A percentile compares a stretch with the other conserved stretches of the same genome.
Conservation (phyloP, 2,888 invertebrate genomes). For the Corbicula japonica region DNA sequence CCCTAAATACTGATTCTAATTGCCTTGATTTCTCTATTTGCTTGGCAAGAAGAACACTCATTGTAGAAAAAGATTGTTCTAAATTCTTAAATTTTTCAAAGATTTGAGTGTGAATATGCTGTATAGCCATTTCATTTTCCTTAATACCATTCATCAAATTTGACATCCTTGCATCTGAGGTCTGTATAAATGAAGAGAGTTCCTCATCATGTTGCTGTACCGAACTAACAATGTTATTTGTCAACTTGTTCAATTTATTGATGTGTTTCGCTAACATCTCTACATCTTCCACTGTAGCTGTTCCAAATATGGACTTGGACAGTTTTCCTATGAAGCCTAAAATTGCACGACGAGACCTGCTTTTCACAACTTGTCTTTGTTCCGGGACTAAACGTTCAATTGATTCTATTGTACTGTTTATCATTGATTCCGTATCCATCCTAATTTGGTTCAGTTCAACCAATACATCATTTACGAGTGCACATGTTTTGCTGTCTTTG, state of each 20-base stretch:
- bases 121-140: conserved; percentile 38
- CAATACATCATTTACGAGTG: conserved; percentile 15
- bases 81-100: conserved; percentile 10
- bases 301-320: background rate
- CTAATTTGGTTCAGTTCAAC: conserved; percentile 22
- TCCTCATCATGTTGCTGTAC: background rate
- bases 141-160: background rate
- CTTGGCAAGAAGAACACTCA: conserved; percentile 12
- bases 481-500: conserved; percentile 15
- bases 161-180: background rate
- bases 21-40: conserved; percentile 10
- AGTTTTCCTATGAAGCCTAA: background rate
- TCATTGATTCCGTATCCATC: conserved; percentile 4
- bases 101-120: conserved; percentile 15
- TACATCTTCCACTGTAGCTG: background rate
- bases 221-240: background rate
- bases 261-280: background rate
- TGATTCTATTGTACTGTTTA: conserved; percentile 9
- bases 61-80: conserved; percentile 16
- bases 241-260: background rate
- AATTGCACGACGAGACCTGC: background rate
- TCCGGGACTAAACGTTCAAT: background rate
- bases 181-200: background rate
- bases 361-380: background rate
- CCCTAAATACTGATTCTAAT: background rate